Evolutionary conservation across 2,888 invertebrate species (phyloP), one percentile per base, ranked within the genome.

Genomic region (Drosophila infuscata): DNA sequence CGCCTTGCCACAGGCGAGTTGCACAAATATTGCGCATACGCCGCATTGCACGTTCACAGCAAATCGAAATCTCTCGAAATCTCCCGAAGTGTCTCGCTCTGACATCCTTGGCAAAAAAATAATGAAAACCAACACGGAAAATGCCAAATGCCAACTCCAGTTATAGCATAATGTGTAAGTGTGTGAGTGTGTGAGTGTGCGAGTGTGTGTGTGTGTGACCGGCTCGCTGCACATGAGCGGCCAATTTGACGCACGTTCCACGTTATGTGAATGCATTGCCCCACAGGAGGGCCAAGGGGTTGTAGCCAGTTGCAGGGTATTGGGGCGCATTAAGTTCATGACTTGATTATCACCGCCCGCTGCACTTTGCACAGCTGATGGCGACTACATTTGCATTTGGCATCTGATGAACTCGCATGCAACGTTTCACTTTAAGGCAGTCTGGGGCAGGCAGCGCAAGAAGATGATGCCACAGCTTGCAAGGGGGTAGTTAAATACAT

Each of bases 301-400:
- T 51, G 38, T 38, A 35, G 25, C 29, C 33, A 29, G 9, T 29
- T 48, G 57, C 32, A 12, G 51, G 49, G 32, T 49, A 35, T 29
- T 33, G 41, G 36, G 30, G 48, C 43, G 51, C 57, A 71, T 63
- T 56, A 73, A 74, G 70, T 68, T 80, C 89, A 80, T 82, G 88
- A 89, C 88, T 89, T 85, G 84, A 85, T 89, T 89, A 85, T 87
- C 83, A 74, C 56, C 82, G 88, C 70, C 74, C 71, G 84, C 69
- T 85, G 89, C 77, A 76, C 89, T 76, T 69, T 70, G 79, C 83
- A 69, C 84, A 78, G 74, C 81, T 76, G 87, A 81, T 86, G 89
- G 72, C 82, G 66, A 79, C 79, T 72, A 65, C 78, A 84, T 84
- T 77, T 78, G 83, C 83, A 81, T 83, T 69, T 83, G 86, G 75